phyloP scores from a whole-genome alignment of 2,888 invertebrate genomes.

The Plusia festucae region DNA sequence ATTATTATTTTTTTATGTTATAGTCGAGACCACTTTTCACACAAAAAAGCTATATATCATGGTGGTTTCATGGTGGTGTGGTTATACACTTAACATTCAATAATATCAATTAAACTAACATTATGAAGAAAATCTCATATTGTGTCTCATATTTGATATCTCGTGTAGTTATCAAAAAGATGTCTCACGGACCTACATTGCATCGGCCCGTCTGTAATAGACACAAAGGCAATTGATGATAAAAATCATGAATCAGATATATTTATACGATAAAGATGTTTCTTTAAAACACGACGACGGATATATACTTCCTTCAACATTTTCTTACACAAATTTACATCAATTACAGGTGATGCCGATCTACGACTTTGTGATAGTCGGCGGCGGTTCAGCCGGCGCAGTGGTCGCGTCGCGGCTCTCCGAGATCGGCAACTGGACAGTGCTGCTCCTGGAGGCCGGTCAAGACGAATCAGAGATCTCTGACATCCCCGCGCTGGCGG shows the following conservation, averaged over 20 bases:
- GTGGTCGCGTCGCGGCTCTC: slow-evolving; percentile 95
- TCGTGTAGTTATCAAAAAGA: no score
- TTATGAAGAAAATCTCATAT: no score
- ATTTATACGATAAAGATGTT: no score
- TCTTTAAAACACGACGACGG: no score
- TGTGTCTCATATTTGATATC: no score
- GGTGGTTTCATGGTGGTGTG: no score
- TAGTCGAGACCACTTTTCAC: not conserved
- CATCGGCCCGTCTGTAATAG: no score
- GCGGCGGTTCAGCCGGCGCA: slow-evolving; percentile 97
- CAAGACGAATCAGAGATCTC: slow-evolving; percentile 96
- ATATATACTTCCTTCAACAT: not conserved
- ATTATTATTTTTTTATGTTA: not conserved
- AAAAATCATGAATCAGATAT: no score
- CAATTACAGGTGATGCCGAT: slow-evolving; percentile 91
- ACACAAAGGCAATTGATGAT: no score
- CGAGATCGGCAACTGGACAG: slow-evolving; percentile 94
- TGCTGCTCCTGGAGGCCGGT: slow-evolving; percentile 95
- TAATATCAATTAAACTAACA: not conserved
- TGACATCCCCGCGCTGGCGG: slow-evolving; percentile 95
- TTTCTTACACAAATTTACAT: not conserved
- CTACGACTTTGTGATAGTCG: slow-evolving; percentile 96
- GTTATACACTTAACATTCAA: not conserved
- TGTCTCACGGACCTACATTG: no score
- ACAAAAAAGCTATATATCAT: not conserved